These are phyloP conservation scores for Chydorus sphaericus DNA, from an alignment of 2,888 invertebrate genomes.

Conservation along the genomic window DNA sequence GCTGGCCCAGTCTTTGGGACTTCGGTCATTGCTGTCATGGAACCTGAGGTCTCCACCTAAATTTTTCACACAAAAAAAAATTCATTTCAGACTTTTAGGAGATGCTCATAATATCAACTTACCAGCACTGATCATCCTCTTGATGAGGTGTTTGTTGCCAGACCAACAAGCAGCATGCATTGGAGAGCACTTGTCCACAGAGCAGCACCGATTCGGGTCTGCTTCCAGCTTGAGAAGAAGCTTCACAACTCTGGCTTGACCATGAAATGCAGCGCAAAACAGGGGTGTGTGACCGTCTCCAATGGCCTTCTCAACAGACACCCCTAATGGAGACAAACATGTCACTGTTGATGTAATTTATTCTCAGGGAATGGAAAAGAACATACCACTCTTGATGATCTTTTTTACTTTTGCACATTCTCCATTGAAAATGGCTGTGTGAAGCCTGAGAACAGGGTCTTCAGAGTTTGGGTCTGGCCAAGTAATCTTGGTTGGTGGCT, in stretches of 20 bases:
- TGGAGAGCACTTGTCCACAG: constrained; percentile 29
- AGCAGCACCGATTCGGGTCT: constrained; percentile 31
- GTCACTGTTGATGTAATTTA: too few species aligned
- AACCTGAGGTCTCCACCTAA: constrained; percentile 29
- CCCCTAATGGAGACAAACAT: constrained; percentile 10
- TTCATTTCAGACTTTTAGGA: too few species aligned
- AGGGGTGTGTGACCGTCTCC: constrained; percentile 29
- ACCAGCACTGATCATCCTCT: constrained; percentile 28
- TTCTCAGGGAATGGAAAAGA: too few species aligned
- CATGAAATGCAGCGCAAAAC: constrained; percentile 29
- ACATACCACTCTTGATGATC: too few species aligned
- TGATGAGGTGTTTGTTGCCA: constrained; percentile 27
- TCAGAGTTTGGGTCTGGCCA: too few species aligned
- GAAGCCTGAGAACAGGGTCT: too few species aligned
- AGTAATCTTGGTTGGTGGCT: too few species aligned
- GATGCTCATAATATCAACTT: background rate
- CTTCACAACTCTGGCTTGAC: constrained; percentile 25
- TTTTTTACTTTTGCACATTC: too few species aligned
- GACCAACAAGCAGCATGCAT: constrained; percentile 30
- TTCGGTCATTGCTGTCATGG: constrained; percentile 27
- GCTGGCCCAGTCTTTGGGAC: constrained; percentile 22
- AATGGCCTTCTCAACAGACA: constrained; percentile 26
- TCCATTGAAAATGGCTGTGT: too few species aligned
- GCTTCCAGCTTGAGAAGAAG: constrained; percentile 29
- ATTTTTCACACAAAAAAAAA: background rate